Conservation (phyloP, 2,888 invertebrate genomes). For the Ophioninae sp. region DNA sequence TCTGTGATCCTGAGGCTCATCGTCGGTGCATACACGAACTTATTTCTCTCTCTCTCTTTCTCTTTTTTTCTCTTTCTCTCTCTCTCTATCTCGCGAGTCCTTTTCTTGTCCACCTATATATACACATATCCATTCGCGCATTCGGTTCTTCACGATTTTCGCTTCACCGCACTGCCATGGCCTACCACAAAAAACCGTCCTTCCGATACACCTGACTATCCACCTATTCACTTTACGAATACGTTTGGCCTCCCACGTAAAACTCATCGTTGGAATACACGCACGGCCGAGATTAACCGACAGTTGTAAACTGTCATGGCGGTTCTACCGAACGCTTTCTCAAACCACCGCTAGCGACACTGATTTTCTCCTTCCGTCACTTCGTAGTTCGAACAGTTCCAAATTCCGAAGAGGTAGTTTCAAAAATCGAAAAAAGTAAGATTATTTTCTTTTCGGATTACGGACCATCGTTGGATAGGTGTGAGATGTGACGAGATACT, state of each 20-base stretch:
- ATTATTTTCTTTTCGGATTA: too few species aligned
- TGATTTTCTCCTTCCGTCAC: too few species aligned
- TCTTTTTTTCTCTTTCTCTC: slow-evolving; percentile 57
- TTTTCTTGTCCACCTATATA: neutral
- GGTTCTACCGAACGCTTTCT: neutral
- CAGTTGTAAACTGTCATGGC: neutral
- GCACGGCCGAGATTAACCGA: neutral
- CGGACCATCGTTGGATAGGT: too few species aligned
- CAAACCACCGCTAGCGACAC: neutral
- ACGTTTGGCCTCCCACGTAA: neutral
- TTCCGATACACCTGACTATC: slow-evolving; percentile 43
- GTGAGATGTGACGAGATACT: too few species aligned
- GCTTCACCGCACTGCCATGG: slow-evolving; percentile 56
- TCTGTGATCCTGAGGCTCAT: slow-evolving; percentile 60
- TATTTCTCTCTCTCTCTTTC: slow-evolving; percentile 72
- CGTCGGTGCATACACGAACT: slow-evolving; percentile 68
- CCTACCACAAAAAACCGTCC: slow-evolving; percentile 61
- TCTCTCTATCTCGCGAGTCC: slow-evolving; percentile 38
- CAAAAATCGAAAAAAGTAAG: too few species aligned
- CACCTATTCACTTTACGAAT: slow-evolving; percentile 36
- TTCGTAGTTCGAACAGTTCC: too few species aligned
- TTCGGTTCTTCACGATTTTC: slow-evolving; percentile 38
- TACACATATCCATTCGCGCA: slow-evolving; percentile 23
- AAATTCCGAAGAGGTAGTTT: too few species aligned
- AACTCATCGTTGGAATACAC: neutral